Conservation (phyloP, 92 coral and sea anemone genomes). For the Zoanthus gigantus region DNA sequence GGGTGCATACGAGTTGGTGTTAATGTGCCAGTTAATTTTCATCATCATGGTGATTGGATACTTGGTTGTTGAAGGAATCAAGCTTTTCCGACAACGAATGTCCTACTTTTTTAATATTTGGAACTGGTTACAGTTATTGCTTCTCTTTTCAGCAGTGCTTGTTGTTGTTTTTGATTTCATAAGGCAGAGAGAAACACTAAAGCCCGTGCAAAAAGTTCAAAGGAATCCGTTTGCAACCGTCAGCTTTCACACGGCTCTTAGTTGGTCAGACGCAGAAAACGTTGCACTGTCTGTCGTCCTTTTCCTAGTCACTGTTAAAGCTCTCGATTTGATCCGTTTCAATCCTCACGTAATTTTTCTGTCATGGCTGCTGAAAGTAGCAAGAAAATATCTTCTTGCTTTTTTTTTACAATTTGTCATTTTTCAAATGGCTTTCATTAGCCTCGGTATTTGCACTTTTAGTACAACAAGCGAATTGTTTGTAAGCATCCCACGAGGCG, state of each 20-base stretch:
- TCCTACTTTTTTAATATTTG: constrained; percentile 19
- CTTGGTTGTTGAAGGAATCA: constrained; percentile 45
- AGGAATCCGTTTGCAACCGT: constrained; percentile 46
- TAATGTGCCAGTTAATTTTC: constrained; percentile 28
- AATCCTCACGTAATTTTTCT: constrained; percentile 38
- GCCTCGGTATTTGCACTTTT: constrained; percentile 46
- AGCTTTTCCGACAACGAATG: constrained; percentile 26
- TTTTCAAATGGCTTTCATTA: constrained; percentile 44
- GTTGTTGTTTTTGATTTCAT: constrained; percentile 25
- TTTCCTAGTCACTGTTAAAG: constrained; percentile 28
- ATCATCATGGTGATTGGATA: constrained; percentile 50
- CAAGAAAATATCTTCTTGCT: constrained; percentile 24
- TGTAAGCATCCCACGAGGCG: constrained; percentile 19
- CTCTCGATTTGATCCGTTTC: constrained; percentile 28
- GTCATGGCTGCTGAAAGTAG: constrained; percentile 32
- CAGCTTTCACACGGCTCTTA: constrained; percentile 40
- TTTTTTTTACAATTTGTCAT: constrained; percentile 27
- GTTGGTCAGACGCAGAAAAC: constrained; percentile 47
- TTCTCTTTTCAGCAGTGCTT: constrained; percentile 32
- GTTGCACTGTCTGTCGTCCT: constrained; percentile 30
- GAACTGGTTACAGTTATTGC: constrained; percentile 57
- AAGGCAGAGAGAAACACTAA: constrained; percentile 19
- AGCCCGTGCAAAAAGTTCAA: constrained; percentile 20
- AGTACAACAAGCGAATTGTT: constrained; percentile 49
- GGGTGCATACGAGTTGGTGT: background rate